Conservation (phyloP, 2,888 invertebrate genomes). For the Tachystola acroxantha region DNA sequence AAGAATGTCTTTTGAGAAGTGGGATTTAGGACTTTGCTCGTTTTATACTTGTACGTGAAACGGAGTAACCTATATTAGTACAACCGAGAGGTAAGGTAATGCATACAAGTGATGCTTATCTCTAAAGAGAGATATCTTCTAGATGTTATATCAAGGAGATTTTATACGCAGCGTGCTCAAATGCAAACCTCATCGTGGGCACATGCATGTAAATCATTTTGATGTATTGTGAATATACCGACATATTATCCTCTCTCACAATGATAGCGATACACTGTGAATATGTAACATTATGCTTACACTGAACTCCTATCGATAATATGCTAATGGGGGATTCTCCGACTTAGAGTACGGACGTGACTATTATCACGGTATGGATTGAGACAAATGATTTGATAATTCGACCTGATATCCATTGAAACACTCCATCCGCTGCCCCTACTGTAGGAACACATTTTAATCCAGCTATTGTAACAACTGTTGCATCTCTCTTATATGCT, state of each 20-base stretch:
- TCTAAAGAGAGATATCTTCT: too few relatives aligned
- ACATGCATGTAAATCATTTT: too few relatives aligned
- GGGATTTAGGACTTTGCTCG: slow-evolving; percentile 13
- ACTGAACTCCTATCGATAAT: slow-evolving; percentile 11
- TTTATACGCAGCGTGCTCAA: too few relatives aligned
- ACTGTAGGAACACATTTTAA: too few relatives aligned
- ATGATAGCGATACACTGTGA: background rate
- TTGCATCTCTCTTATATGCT: too few relatives aligned
- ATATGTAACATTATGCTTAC: slow-evolving; percentile 6
- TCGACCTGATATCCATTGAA: slow-evolving; percentile 17
- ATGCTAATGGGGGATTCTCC: slow-evolving; percentile 16
- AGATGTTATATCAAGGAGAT: too few relatives aligned
- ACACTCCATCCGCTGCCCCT: slow-evolving; percentile 10
- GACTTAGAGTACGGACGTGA: slow-evolving; percentile 32
- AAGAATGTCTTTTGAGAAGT: slow-evolving; percentile 36
- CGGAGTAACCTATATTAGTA: too few relatives aligned
- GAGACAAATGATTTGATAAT: slow-evolving; percentile 54
- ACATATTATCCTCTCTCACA: background rate
- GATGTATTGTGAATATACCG: background rate
- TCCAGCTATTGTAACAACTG: too few relatives aligned
- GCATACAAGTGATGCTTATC: too few relatives aligned
- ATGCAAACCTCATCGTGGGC: too few relatives aligned
- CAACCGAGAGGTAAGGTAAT: too few relatives aligned
- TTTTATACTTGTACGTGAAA: too few relatives aligned
- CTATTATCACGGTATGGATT: slow-evolving; percentile 35